These are phyloP conservation scores for Antitype chi DNA, from an alignment of 2,888 invertebrate genomes.

Conservation along the genomic window DNA sequence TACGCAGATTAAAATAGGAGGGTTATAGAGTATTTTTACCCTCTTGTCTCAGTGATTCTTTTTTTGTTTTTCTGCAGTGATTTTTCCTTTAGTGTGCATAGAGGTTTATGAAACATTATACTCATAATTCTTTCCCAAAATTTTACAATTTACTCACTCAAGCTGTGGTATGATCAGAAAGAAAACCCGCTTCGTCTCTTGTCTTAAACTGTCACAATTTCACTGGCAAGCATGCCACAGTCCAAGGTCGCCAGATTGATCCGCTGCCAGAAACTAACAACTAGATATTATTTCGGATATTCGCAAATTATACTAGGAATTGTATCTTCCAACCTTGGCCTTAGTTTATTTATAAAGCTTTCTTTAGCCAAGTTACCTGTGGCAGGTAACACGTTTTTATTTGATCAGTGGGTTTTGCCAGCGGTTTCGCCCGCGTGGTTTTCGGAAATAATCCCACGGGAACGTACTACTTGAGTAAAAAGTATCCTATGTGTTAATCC, in stretches of 20 bases:
- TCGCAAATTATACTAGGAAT: background rate
- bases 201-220: slow-evolving; percentile 1
- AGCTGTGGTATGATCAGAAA: background rate
- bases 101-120: background rate
- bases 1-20: too few relatives aligned
- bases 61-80: too few relatives aligned
- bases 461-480: too few relatives aligned
- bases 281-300: slow-evolving; percentile 39
- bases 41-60: too few relatives aligned
- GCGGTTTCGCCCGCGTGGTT: too few relatives aligned
- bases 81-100: background rate
- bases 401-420: too few relatives aligned
- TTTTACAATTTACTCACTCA: background rate
- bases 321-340: slow-evolving; percentile 33
- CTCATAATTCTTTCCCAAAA: background rate
- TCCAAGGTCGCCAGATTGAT: slow-evolving; percentile 45
- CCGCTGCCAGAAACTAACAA: slow-evolving; percentile 31
- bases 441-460: too few relatives aligned
- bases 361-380: slow-evolving; percentile 30
- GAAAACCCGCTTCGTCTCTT: slow-evolving; percentile 22
- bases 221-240: slow-evolving; percentile 7
- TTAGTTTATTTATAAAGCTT: slow-evolving; percentile 25
- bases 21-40: too few relatives aligned
- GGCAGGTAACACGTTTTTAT: background rate
- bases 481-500: too few relatives aligned